Evolutionary conservation across 2,888 invertebrate genomes (phyloP).

Genomic region (Pollenia labialis): DNA sequence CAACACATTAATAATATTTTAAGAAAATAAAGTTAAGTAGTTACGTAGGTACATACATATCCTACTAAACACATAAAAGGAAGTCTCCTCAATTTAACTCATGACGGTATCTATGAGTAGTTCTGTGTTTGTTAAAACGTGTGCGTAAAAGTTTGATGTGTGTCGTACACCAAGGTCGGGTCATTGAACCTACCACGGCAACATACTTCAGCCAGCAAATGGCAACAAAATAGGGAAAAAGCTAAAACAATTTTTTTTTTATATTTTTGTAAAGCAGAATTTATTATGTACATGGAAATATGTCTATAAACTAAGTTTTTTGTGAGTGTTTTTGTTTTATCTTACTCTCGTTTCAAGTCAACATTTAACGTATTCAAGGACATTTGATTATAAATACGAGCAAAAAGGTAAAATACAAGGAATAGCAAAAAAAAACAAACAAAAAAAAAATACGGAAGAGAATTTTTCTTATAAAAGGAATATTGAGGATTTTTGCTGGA

Average conservation of each 20-base stretch:
- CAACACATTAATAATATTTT: background rate
- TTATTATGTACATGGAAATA: slow-evolving; percentile 74
- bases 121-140: background rate
- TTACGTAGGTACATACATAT: background rate
- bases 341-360: slow-evolving; percentile 32
- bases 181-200: slow-evolving; percentile 79
- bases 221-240: slow-evolving; percentile 56
- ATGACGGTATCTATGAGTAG: background rate
- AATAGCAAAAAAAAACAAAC: background rate
- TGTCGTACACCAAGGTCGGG: slow-evolving; percentile 81
- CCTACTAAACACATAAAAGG: background rate
- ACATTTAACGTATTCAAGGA: slow-evolving; percentile 71
- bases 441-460: slow-evolving; percentile 29
- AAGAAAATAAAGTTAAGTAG: slow-evolving; percentile 34
- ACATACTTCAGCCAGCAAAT: slow-evolving; percentile 20
- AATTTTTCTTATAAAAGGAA: background rate
- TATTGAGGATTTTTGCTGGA: background rate
- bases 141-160: slow-evolving; percentile 15
- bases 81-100: slow-evolving; percentile 5
- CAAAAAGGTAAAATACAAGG: slow-evolving; percentile 25
- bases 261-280: slow-evolving; percentile 75
- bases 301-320: slow-evolving; percentile 32
- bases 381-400: slow-evolving; percentile 59
- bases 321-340: slow-evolving; percentile 27
- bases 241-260: slow-evolving; percentile 53